Conservation (phyloP, 2,113 vertebrate genomes). For the Siniperca chuatsi region DNA sequence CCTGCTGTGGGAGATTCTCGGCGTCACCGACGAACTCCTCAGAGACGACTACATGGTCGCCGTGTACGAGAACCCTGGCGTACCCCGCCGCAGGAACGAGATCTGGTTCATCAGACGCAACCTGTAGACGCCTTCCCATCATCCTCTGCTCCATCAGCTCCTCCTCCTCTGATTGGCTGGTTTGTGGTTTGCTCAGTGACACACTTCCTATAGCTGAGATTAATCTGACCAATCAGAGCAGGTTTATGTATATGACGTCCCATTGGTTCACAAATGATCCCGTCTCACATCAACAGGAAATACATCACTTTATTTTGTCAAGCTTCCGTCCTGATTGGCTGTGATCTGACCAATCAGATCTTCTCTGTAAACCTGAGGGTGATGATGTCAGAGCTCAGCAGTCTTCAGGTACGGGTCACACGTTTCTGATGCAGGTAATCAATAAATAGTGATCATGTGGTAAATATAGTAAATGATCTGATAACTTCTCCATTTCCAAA, state of each 20-base stretch:
- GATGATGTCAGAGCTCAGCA: background rate
- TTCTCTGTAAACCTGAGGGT: background rate
- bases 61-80: constrained; percentile 87
- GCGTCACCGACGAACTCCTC: constrained; percentile 64
- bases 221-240: constrained; percentile 2
- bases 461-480: no score
- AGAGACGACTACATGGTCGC: constrained; percentile 85
- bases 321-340: background rate
- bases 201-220: background rate
- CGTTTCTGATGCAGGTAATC: background rate
- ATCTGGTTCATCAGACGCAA: constrained; percentile 88
- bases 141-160: background rate
- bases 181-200: background rate
- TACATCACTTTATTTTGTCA: background rate
- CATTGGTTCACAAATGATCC: background rate
- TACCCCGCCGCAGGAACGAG: constrained; percentile 86
- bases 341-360: background rate
- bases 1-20: constrained; percentile 86
- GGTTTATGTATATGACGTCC: background rate
- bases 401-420: background rate
- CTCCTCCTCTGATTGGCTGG: background rate
- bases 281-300: background rate
- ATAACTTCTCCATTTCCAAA: no score
- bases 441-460: background rate
- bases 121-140: constrained; percentile 42